These are phyloP conservation scores for Lindbergichthys nudifrons DNA, from an alignment of 2,797 vertebrate genomes.

Conservation along the genomic window DNA sequence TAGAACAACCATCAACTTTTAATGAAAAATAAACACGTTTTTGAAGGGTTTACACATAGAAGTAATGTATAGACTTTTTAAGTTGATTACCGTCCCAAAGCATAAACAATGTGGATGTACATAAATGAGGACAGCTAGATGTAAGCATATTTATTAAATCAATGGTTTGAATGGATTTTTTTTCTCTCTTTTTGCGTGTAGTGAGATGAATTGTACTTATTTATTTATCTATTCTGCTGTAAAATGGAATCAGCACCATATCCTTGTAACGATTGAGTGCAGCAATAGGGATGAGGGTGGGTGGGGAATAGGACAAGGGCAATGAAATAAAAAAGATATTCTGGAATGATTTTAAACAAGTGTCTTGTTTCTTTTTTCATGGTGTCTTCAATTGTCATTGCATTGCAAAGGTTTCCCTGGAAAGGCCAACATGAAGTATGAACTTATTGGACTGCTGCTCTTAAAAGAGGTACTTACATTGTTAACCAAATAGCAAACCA, in stretches of 20 bases:
- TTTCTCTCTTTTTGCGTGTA: constrained; percentile 78
- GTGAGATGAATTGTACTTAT: constrained; percentile 83
- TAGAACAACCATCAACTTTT: constrained; percentile 66
- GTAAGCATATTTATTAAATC: constrained; percentile 84
- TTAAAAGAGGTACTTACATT: not conserved
- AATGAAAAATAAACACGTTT: constrained; percentile 40
- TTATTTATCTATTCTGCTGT: constrained; percentile 84
- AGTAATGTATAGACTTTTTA: constrained; percentile 76
- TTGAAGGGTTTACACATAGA: constrained; percentile 70
- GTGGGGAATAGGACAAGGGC: constrained; percentile 51
- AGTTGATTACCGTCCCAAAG: constrained; percentile 80
- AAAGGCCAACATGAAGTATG: not conserved
- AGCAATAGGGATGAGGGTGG: constrained; percentile 68
- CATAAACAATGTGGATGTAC: constrained; percentile 83
- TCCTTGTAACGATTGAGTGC: constrained; percentile 81
- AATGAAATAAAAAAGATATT: constrained; percentile 81
- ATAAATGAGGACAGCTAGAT: constrained; percentile 82
- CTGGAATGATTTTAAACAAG: constrained; percentile 82
- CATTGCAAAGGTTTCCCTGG: not conserved
- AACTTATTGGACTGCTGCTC: not conserved
- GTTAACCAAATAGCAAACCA: not conserved
- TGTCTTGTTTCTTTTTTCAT: constrained; percentile 43
- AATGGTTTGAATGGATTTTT: constrained; percentile 80
- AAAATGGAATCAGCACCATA: constrained; percentile 83
- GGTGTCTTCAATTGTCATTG: not conserved